phyloP scores from a whole-genome alignment of 2,797 vertebrate species.

The Mallotus villosus region DNA sequence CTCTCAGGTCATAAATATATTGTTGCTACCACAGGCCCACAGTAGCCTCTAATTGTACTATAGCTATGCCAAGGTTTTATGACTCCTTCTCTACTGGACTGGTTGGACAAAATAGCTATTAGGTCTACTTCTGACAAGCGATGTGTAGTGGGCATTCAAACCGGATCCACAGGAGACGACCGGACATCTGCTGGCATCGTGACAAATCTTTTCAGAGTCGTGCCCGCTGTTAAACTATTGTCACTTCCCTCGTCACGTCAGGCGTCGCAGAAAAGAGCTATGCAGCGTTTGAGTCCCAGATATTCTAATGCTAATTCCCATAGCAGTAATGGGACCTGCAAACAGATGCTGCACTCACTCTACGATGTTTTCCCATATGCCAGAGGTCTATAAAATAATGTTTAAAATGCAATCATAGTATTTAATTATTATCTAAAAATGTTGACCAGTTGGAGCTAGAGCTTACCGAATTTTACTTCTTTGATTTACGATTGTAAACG shows the following conservation, averaged over 20 bases:
- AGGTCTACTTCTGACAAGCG: neutral
- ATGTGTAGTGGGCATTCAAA: neutral
- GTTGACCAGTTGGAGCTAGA: too few relatives aligned
- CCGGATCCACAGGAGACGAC: too few relatives aligned
- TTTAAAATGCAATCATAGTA: neutral
- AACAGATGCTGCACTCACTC: conserved; percentile 16
- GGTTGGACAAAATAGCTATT: too few relatives aligned
- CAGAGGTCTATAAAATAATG: neutral
- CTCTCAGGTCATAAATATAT: neutral
- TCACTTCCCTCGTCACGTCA: conserved; percentile 4
- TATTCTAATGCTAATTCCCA: conserved; percentile 12
- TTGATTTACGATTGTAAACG: neutral
- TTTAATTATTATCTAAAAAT: neutral
- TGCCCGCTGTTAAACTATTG: conserved; percentile 19
- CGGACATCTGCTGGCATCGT: conserved; percentile 49
- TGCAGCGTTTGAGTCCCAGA: neutral
- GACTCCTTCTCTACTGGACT: too few relatives aligned
- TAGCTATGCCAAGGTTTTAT: too few relatives aligned
- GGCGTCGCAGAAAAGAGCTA: conserved; percentile 7
- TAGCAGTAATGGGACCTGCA: conserved; percentile 6
- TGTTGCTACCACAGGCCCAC: neutral
- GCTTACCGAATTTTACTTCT: neutral
- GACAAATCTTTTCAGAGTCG: conserved; percentile 22
- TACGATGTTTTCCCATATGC: neutral
- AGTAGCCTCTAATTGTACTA: neutral